Base-by-base conservation (phyloP, 1,140 invertebrate genomes). In the Drosophila yakuba region DNA sequence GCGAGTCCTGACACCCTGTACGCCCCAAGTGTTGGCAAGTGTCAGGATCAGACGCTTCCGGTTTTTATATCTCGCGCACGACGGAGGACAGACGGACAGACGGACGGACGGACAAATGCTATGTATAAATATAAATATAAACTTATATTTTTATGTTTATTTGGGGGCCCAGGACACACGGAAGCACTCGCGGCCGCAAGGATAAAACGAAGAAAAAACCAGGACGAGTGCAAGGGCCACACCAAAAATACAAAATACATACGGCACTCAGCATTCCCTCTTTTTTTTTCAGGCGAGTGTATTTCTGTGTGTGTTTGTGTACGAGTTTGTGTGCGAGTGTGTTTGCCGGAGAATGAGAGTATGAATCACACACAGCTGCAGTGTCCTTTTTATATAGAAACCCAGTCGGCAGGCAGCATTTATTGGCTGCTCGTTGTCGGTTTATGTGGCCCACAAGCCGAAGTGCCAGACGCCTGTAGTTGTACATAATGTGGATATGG, bases 111-210 rank as follows among this genome's bases (percentile, higher is more conserved):
- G 64, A 82, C 82, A 86, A 78, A 86, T 86, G 83, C 78, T 89
- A 89, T 78, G 84, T 88, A 84, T 84, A 80, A 89, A 84, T 82
- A 88, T 83, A 88, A 86, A 88, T 89, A 89, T 84, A 90, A 89
- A 90, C 61, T 90, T 89, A 89, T 90, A 89, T 84, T 89, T 89
- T 89, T 79, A 78, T 79, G 61, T 73, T 84, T 73, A 77, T 84
- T 89, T 52, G 63, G 17, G 64, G 75, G 75, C 62, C 67, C 75
- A 78, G 69, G 61, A 84, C 56, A 81, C 61, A 68, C 59, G 60
- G 67, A 55, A 63, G 62, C 60, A 73, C 60, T 50, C 56, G 63
- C 63, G 56, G 55, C 35, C 58, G 41, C 36, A 35, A 43, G 36
- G 35, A 60, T 36, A 60, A 50, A 59, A 38, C 54, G 38, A 45